Conservation (phyloP, 1,140 invertebrate genomes). For the Euschistus heros region DNA sequence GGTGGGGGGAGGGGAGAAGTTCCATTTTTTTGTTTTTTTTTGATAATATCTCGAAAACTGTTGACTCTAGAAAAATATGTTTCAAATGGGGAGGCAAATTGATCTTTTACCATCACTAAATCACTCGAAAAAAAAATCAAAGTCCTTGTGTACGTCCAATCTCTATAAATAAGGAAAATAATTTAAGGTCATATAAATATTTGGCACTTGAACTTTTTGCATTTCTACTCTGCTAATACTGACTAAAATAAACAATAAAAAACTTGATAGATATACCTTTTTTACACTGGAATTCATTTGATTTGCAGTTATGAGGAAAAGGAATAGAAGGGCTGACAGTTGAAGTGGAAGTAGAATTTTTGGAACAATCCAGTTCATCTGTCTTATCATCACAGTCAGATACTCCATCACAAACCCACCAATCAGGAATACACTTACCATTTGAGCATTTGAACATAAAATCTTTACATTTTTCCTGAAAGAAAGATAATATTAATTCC, state of each 20-base stretch:
- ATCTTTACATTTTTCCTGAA: constrained; percentile 46
- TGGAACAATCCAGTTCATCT: constrained; percentile 58
- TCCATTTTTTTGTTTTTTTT: no score
- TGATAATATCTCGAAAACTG: no score
- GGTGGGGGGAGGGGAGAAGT: no score
- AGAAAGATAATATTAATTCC: not conserved
- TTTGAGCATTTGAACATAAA: constrained; percentile 59
- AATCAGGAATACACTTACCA: constrained; percentile 67
- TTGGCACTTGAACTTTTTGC: no score
- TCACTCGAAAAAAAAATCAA: no score
- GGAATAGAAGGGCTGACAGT: constrained; percentile 32
- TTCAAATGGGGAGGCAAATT: no score
- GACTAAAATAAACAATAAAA: not conserved
- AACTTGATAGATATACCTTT: not conserved
- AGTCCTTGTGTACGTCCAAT: no score
- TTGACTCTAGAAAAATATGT: no score
- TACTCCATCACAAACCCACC: constrained; percentile 66
- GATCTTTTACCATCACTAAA: no score
- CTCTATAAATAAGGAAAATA: no score
- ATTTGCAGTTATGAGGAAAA: constrained; percentile 33
- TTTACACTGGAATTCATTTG: not conserved
- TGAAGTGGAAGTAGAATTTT: constrained; percentile 25
- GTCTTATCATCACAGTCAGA: constrained; percentile 67
- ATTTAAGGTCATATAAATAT: no score
- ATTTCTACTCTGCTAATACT: no score